Percentiles rank a stretch among this genome's conserved stretches.
Conservation (phyloP, 2,113 vertebrate genomes). For the Phasianus colchicus region DNA sequence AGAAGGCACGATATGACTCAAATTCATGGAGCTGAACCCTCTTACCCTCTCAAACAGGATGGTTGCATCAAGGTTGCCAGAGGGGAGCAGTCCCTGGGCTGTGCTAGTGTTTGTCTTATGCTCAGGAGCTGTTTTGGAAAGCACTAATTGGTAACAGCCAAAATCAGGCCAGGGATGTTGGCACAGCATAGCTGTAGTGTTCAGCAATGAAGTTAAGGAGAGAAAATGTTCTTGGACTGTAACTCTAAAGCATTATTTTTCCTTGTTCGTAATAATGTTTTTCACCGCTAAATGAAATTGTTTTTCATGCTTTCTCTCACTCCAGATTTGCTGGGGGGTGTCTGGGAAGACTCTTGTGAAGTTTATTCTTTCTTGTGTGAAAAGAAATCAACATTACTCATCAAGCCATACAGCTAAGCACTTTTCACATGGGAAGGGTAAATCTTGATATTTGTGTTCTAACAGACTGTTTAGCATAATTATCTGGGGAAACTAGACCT, state of each 20-base stretch:
- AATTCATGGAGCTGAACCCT: background rate
- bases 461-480: background rate
- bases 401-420: background rate
- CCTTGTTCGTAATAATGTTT: background rate
- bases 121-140: background rate
- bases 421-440: background rate
- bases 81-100: rapidly evolving
- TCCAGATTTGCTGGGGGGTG: background rate
- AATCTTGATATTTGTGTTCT: background rate
- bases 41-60: background rate
- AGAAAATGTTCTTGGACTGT: background rate
- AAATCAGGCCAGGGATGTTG: background rate
- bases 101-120: background rate
- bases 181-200: background rate
- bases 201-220: background rate
- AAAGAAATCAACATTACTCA: background rate
- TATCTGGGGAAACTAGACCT: background rate
- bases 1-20: background rate
- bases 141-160: background rate
- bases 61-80: background rate
- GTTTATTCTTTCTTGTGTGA: background rate
- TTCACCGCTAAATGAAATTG: background rate
- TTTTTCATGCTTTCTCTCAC: background rate
- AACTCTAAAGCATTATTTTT: background rate
- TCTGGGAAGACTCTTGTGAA: background rate